These are phyloP conservation scores for Nothobranchius kuhntae DNA, from an alignment of 2,113 vertebrate genomes.

Conservation along the genomic window DNA sequence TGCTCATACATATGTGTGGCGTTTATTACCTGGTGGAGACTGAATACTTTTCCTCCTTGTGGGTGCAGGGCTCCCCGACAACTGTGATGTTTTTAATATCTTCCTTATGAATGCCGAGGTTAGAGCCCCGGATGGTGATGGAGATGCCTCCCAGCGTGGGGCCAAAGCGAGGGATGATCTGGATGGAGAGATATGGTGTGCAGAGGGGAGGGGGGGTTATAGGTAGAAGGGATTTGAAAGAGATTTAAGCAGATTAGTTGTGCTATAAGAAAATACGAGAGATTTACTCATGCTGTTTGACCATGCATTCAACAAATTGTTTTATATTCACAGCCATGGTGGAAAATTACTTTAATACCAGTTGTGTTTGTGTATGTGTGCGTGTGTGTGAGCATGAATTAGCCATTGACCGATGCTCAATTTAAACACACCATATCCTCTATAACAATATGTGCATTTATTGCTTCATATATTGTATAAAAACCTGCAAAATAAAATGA, in stretches of 20 bases:
- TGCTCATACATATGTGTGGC: not conserved
- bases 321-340: constrained; percentile 34
- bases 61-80: constrained; percentile 81
- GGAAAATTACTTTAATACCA: constrained; percentile 20
- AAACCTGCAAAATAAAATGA: no score
- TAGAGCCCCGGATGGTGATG: constrained; percentile 91
- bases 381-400: not conserved
- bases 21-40: constrained; percentile 89
- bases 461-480: not conserved
- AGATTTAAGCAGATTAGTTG: constrained; percentile 42
- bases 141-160: constrained; percentile 87
- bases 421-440: not conserved
- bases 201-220: constrained; percentile 1
- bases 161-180: constrained; percentile 90
- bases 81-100: constrained; percentile 86
- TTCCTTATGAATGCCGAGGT: constrained; percentile 85
- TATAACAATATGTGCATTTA: not conserved
- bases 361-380: not conserved
- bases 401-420: not conserved
- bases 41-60: constrained; percentile 84
- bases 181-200: constrained; percentile 4
- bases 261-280: constrained; percentile 34
- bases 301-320: constrained; percentile 14
- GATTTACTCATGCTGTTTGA: constrained; percentile 39
- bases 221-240: constrained; percentile 33